Conservation (phyloP, 2,113 vertebrate genomes). For the Trichomycterus rosablanca region DNA sequence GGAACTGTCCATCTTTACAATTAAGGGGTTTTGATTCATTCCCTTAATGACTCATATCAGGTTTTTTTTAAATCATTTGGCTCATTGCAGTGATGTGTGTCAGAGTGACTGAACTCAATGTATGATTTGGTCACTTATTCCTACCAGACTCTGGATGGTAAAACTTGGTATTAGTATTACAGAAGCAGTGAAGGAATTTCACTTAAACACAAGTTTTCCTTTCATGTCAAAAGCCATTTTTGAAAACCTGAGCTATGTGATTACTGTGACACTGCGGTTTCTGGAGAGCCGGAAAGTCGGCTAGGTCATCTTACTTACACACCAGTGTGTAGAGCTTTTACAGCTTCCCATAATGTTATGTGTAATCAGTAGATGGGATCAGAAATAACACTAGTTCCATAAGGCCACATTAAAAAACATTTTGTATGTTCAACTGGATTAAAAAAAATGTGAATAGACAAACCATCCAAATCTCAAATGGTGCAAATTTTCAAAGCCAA, state of each 20-base stretch:
- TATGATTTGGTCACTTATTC: constrained; percentile 20
- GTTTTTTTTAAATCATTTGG: constrained; percentile 2
- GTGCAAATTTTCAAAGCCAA: no score
- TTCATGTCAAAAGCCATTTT: constrained; percentile 14
- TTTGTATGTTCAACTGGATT: background rate
- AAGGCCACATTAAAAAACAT: no score
- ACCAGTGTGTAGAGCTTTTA: background rate
- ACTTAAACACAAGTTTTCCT: background rate
- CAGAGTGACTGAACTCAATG: constrained; percentile 37
- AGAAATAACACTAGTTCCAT: no score
- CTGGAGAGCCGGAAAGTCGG: constrained; percentile 1
- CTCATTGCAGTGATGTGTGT: constrained; percentile 25
- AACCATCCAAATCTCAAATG: background rate
- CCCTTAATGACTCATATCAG: background rate
- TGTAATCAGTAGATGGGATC: background rate
- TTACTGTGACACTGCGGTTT: no score
- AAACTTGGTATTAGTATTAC: constrained; percentile 11
- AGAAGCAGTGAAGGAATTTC: constrained; percentile 14
- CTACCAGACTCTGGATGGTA: background rate
- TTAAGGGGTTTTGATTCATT: background rate
- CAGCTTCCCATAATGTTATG: background rate
- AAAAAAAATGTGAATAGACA: background rate
- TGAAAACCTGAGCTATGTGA: constrained; percentile 1
- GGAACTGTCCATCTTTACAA: background rate
- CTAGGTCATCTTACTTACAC: no score